phyloP scores from a whole-genome alignment of 1,140 invertebrate species.

The Trachymyrmex septentrionalis region DNA sequence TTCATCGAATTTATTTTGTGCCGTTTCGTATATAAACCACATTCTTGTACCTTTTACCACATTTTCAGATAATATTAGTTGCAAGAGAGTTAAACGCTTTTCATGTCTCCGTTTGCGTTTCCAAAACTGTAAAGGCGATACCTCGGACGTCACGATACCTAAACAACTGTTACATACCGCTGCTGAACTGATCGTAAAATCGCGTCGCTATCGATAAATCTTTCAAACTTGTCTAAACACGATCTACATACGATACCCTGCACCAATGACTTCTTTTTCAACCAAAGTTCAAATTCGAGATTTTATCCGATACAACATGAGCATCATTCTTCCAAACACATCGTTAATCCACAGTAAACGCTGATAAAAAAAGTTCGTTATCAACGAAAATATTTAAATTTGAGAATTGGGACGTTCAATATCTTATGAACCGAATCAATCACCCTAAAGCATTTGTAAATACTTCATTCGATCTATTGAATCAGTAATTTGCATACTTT shows the following conservation, averaged over 20 bases:
- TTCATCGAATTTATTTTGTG: not conserved
- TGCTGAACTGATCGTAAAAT: slow-evolving; percentile 68
- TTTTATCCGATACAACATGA: not conserved
- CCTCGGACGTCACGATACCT: slow-evolving; percentile 49
- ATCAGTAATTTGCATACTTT: not conserved
- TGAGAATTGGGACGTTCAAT: not conserved
- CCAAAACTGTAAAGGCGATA: slow-evolving; percentile 48
- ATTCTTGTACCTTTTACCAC: not conserved
- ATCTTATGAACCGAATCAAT: not conserved
- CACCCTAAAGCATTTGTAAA: not conserved
- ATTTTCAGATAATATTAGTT: slow-evolving; percentile 9
- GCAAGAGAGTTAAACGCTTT: not conserved
- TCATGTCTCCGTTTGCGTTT: slow-evolving; percentile 20
- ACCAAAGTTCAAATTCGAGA: slow-evolving; percentile 14
- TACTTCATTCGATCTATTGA: not conserved
- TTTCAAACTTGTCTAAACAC: slow-evolving; percentile 79
- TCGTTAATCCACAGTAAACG: not conserved
- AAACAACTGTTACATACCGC: slow-evolving; percentile 60
- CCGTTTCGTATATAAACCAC: not conserved
- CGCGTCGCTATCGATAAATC: slow-evolving; percentile 78
- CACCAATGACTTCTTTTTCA: slow-evolving; percentile 48
- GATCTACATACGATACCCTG: slow-evolving; percentile 71
- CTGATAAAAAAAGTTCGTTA: slow-evolving; percentile 12
- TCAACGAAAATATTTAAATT: slow-evolving; percentile 3
- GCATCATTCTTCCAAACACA: slow-evolving; percentile 13